Percentiles rank a stretch among this genome's conserved stretches.
Conservation (phyloP, 2,113 vertebrate species). For the Silurus asotus region DNA sequence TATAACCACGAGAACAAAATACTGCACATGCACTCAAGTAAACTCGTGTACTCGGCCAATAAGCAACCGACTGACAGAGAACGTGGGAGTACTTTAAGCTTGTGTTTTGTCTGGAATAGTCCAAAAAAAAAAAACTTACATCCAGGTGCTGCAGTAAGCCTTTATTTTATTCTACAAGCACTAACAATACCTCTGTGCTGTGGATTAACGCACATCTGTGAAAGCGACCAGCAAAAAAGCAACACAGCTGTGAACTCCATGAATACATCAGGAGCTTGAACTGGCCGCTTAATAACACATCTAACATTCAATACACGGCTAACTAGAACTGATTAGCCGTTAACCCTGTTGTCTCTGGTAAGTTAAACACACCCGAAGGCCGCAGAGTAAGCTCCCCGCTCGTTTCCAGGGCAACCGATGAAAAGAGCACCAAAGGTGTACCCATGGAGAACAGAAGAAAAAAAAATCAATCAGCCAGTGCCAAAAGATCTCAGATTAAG, state of each 20-base stretch:
- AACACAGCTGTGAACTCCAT: neutral
- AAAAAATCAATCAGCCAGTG: slow-evolving; percentile 53
- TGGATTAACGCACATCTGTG: neutral
- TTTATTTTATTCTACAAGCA: neutral
- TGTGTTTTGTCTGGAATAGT: neutral
- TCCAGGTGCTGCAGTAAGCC: neutral
- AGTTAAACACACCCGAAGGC: slow-evolving; percentile 19
- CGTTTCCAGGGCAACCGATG: slow-evolving; percentile 48
- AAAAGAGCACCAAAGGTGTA: slow-evolving; percentile 22
- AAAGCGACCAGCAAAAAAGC: neutral
- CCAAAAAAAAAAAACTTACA: neutral
- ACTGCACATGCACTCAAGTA: slow-evolving; percentile 9
- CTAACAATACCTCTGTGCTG: slow-evolving; percentile 7
- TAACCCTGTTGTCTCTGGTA: neutral
- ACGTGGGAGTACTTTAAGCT: neutral
- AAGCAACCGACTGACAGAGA: slow-evolving; percentile 16
- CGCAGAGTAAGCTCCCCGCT: slow-evolving; percentile 20
- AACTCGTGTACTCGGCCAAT: slow-evolving; percentile 17
- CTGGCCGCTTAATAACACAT: neutral
- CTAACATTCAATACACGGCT: neutral
- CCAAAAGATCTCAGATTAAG: slow-evolving; percentile 22
- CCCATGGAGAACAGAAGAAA: neutral
- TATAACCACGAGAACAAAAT: slow-evolving; percentile 25
- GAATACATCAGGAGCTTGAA: neutral
- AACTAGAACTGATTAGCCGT: neutral